phyloP scores from a whole-genome alignment of 2,797 vertebrate genomes.

The Cephalopachus bancanus region DNA sequence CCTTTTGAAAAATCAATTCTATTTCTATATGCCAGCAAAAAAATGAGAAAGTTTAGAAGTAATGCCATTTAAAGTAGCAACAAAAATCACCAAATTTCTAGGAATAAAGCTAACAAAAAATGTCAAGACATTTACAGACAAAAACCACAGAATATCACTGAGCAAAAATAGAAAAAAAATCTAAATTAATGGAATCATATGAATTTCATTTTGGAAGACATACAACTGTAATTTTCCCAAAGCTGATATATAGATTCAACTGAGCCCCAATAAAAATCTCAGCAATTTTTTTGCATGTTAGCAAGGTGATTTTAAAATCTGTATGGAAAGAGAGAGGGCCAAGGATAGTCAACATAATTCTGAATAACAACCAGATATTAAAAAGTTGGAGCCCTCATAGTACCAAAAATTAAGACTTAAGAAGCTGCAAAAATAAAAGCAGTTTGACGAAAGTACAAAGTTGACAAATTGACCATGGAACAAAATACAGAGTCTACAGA shows the following conservation, averaged over 20 bases:
- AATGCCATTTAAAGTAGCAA: conserved; percentile 18
- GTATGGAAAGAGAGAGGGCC: background rate
- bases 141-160: background rate
- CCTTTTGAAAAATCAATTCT: conserved; percentile 11
- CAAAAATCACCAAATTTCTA: background rate
- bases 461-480: background rate
- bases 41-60: conserved; percentile 35
- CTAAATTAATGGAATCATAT: background rate
- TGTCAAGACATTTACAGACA: background rate
- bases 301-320: background rate
- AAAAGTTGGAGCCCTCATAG: background rate
- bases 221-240: background rate
- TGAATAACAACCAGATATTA: background rate
- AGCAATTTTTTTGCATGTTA: background rate
- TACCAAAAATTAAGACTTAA: background rate
- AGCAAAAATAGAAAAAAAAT: conserved; percentile 11
- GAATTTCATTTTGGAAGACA: background rate
- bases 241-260: background rate
- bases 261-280: background rate
- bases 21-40: background rate
- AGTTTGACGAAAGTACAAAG: background rate
- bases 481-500: background rate
- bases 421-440: background rate
- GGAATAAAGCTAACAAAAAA: conserved; percentile 48
- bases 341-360: background rate